Percentiles rank a stretch among this genome's conserved stretches.
Conservation (phyloP, 2,888 invertebrate species). For the Campoletis raptor region DNA sequence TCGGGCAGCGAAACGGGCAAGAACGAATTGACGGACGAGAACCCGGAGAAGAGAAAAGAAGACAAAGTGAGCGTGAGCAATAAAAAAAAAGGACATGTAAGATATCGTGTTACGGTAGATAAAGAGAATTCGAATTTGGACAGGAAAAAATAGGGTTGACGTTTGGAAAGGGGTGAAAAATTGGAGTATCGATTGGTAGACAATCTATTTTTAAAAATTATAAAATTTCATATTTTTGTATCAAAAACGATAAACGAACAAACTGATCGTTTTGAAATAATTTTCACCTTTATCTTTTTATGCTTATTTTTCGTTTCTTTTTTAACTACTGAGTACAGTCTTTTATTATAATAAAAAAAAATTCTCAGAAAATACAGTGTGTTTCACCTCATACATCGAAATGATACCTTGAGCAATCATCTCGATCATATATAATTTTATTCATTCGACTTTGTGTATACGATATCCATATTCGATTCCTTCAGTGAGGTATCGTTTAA, state of each 20-base stretch:
- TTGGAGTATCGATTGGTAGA: slow-evolving; percentile 12
- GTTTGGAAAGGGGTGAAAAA: neutral
- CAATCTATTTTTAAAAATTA: neutral
- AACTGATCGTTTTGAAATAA: neutral
- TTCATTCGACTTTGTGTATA: slow-evolving; percentile 21
- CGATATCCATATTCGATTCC: slow-evolving; percentile 13
- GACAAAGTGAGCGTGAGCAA: slow-evolving; percentile 1
- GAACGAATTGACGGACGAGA: slow-evolving; percentile 37
- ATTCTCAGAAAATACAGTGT: neutral
- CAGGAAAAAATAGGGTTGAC: slow-evolving; percentile 11
- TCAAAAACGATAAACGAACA: neutral
- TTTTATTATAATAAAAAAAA: neutral
- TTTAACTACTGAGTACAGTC: neutral
- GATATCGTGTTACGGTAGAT: slow-evolving; percentile 33
- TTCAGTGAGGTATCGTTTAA: neutral
- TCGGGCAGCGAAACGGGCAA: slow-evolving; percentile 26
- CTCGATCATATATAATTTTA: slow-evolving; percentile 16
- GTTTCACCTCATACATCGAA: neutral
- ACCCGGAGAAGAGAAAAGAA: slow-evolving; percentile 19
- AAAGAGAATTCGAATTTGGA: slow-evolving; percentile 19
- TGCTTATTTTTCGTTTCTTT: neutral
- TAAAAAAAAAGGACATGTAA: slow-evolving; percentile 32
- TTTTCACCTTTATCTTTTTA: neutral
- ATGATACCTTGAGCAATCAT: slow-evolving; percentile 29
- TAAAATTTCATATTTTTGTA: neutral